Evolutionary conservation across 2,113 vertebrate species (phyloP).

Genomic region (Tupaia tana): DNA sequence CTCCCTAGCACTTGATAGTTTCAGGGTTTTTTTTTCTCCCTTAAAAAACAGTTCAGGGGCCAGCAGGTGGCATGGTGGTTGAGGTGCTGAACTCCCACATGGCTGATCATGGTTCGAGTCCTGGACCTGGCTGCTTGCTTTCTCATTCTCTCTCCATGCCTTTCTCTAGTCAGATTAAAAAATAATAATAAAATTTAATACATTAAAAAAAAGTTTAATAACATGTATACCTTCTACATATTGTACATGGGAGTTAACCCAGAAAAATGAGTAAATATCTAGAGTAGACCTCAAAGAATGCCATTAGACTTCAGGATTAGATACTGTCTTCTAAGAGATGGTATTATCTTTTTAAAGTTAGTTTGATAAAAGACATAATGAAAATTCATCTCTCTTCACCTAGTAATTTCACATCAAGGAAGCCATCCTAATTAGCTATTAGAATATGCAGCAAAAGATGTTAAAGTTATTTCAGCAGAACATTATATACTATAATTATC

Average conservation of each 20-base stretch:
- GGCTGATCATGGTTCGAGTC: no score
- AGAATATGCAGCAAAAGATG: background rate
- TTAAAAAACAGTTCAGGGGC: background rate
- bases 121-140: no score
- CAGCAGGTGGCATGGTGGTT: no score
- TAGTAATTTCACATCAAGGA: slow-evolving; percentile 30
- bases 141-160: no score
- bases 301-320: background rate
- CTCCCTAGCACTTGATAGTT: background rate
- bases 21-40: background rate
- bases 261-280: background rate
- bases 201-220: background rate
- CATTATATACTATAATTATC: background rate
- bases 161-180: no score
- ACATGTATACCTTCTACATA: background rate
- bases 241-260: background rate
- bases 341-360: slow-evolving; percentile 8
- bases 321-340: background rate
- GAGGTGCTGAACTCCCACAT: no score
- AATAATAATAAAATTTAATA: no score
- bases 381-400: slow-evolving; percentile 6
- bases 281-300: background rate
- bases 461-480: slow-evolving; percentile 38
- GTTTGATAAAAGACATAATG: background rate
- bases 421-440: background rate